Percentiles rank a stretch among this genome's conserved stretches.
Conservation (phyloP, 2,113 vertebrate species). For the Psittacara wagleri region DNA sequence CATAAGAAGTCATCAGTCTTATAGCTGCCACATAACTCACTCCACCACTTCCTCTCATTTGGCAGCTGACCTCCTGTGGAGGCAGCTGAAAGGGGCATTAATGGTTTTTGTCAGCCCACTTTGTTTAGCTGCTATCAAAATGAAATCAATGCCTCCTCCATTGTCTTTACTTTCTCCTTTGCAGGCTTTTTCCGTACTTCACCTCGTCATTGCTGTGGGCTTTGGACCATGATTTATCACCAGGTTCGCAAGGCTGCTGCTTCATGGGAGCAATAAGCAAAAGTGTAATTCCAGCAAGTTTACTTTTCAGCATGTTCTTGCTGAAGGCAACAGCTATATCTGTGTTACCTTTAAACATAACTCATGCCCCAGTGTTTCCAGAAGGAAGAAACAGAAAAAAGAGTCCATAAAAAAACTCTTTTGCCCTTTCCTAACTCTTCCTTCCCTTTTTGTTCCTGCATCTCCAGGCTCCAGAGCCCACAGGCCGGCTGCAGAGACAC, state of each 20-base stretch:
- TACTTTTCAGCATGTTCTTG: not conserved
- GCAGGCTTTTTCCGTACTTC: not conserved
- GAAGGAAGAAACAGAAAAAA: not conserved
- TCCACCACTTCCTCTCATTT: slow-evolving; percentile 24
- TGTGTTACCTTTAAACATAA: not conserved
- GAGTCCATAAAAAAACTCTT: not conserved
- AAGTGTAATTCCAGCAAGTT: slow-evolving; percentile 51
- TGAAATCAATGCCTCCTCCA: slow-evolving; percentile 65
- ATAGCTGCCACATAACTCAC: slow-evolving; percentile 35
- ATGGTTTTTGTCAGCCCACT: slow-evolving; percentile 52
- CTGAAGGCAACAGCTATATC: slow-evolving; percentile 18
- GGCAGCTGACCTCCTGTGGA: slow-evolving; percentile 63
- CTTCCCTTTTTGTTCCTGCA: not conserved
- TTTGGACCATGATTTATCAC: slow-evolving; percentile 44
- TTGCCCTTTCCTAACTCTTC: not conserved
- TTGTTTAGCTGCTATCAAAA: slow-evolving; percentile 67
- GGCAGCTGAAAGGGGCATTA: slow-evolving; percentile 54
- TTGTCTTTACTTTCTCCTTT: slow-evolving; percentile 22
- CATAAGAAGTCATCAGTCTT: slow-evolving; percentile 56
- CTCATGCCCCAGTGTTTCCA: not conserved
- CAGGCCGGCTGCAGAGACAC: rapidly evolving
- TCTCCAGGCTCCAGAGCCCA: not conserved
- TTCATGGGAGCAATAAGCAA: slow-evolving; percentile 31
- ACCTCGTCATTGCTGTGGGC: not conserved
- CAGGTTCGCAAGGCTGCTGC: not conserved